Evolutionary conservation across 2,888 invertebrate genomes (phyloP), one percentile per base, ranked within the genome.

Genomic region (Physocephala rufipes): DNA sequence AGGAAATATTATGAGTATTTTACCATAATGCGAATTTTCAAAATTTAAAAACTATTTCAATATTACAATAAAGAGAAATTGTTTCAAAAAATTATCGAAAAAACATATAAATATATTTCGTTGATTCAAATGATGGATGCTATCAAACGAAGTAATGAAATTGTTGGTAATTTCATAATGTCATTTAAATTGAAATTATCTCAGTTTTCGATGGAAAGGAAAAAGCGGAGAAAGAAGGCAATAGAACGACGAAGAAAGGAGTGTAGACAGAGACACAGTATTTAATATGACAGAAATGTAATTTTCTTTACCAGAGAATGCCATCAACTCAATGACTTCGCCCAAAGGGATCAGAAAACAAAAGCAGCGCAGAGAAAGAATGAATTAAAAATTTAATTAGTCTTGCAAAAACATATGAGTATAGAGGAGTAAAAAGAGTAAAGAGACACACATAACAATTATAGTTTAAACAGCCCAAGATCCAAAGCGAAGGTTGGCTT

Each of bases 331-430:
- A 49, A 28, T 51, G 30, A 36, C 5, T 36, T 49, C 65, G 65
- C 65, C 65, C 65, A 26, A 51, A 65, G 65, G 51, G 30, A 65
- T 65, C 51, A n/a, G n/a, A n/a, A 65, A 51, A 51, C 51, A 65
- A 51, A 30, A 51, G 30, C 30, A 65, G 51, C 49, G 19, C 28
- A 28, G 12, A 21, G 47, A 24, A 58, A 28, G 49, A 36, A 19
- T 62, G 45, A 70, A 70, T 70, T n/a, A 70, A 70, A 70, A 70
- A 70, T 70, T 70, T 70, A 70, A 70, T 70, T 70, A 63, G 64
- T 64, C 64, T 64, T 36, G 43, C 51, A 47, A 53, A 63, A 63
- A n/a, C 55, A 70, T 55, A 19, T 55, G 45, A 62, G 30, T 16
- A n/a, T n/a, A n/a, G n/a, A n/a, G n/a, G 43, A 43, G 21, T 12